Evolutionary conservation across 2,113 vertebrate genomes (phyloP).

Genomic region (Stegastes partitus): DNA sequence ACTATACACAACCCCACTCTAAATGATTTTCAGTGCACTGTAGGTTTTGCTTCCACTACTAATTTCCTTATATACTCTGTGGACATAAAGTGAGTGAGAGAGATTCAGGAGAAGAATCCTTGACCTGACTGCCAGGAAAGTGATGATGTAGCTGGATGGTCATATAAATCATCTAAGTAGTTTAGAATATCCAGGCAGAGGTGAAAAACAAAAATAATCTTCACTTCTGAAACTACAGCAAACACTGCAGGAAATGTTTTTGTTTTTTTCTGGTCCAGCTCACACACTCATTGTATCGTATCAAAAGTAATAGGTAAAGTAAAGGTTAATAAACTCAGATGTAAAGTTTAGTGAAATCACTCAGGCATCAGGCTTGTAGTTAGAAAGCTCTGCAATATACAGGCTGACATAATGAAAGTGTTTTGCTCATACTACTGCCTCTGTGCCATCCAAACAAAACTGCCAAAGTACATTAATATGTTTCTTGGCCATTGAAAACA

Average conservation of each 20-base stretch:
- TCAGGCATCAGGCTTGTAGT: conserved; percentile 3
- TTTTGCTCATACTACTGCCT: conserved; percentile 19
- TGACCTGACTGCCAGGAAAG: conserved; percentile 1
- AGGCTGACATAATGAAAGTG: conserved; percentile 21
- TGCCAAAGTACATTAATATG: conserved; percentile 7
- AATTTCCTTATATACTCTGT: background rate
- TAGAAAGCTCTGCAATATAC: conserved; percentile 30
- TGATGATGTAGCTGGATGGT: background rate
- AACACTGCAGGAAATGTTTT: conserved; percentile 10
- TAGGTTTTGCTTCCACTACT: background rate
- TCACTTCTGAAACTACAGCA: background rate
- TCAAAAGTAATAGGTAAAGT: background rate
- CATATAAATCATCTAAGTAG: conserved; percentile 1
- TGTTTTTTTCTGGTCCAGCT: background rate
- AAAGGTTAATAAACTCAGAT: background rate
- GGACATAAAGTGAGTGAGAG: background rate
- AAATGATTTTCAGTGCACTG: background rate
- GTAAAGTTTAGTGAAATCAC: conserved; percentile 21
- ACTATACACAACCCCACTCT: background rate
- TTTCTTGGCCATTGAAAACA: background rate
- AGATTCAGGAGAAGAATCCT: background rate
- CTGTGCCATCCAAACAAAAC: conserved; percentile 37
- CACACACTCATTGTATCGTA: background rate
- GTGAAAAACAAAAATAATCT: background rate
- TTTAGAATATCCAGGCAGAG: background rate